A percentile compares a stretch with the other conserved stretches of the same genome.
phyloP scores from a whole-genome alignment of 2,113 vertebrate genomes.

The rabbit (Oryctolagus cuniculus) region DNA sequence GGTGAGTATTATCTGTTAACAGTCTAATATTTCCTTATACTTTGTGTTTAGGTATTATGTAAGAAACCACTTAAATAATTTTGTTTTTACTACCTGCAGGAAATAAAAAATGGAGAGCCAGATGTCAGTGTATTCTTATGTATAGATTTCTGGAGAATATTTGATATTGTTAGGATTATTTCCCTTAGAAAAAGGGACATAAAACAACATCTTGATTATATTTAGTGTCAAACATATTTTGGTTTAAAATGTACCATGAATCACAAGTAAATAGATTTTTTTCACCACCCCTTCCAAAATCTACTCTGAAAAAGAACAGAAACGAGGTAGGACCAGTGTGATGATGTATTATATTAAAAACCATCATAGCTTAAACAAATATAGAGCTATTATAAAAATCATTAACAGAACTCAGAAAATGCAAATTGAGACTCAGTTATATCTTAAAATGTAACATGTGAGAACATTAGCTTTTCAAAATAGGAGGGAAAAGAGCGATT shows the following conservation, averaged over 20 bases:
- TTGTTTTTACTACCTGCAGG: background rate
- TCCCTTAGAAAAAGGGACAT: constrained; percentile 7
- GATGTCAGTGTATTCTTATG: background rate
- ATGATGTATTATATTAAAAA: background rate
- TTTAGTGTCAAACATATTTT: constrained; percentile 51
- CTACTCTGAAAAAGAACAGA: constrained; percentile 37
- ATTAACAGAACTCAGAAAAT: background rate
- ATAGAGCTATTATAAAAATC: background rate
- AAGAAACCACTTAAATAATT: constrained; percentile 29
- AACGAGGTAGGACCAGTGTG: background rate
- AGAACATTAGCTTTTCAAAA: constrained; percentile 26
- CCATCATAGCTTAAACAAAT: background rate
- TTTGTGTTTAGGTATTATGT: background rate
- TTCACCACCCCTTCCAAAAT: background rate
- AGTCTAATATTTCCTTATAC: constrained; percentile 3
- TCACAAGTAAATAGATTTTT: background rate
- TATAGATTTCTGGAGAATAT: constrained; percentile 10
- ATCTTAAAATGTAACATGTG: constrained; percentile 26
- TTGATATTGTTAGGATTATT: background rate
- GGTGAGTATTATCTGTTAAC: constrained; percentile 35
- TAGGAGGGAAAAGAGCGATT: background rate
- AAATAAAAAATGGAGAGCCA: constrained; percentile 12
- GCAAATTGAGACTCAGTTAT: background rate
- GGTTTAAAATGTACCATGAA: constrained; percentile 29
- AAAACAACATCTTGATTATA: constrained; percentile 12